Conservation (phyloP, 2,888 invertebrate genomes). For the Metacarcinus magister region DNA sequence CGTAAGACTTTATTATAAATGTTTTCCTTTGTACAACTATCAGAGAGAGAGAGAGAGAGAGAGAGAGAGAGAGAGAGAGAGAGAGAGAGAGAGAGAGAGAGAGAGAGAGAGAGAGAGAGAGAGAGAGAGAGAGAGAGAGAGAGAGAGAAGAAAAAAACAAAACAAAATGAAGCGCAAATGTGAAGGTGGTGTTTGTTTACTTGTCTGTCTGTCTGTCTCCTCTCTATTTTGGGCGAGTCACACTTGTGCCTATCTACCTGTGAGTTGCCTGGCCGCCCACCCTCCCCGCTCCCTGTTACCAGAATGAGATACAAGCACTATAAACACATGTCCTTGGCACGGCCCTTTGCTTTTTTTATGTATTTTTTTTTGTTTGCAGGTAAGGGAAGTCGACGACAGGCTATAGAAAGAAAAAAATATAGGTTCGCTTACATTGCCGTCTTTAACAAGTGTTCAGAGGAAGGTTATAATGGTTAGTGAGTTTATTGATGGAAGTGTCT, state of each 20-base stretch:
- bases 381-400: too few species aligned
- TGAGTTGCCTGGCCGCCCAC: background rate
- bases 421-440: too few species aligned
- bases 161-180: background rate
- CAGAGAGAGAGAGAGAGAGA: background rate
- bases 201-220: constrained; percentile 9
- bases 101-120: background rate
- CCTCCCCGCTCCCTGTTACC: background rate
- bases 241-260: constrained; percentile 9
- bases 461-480: too few species aligned
- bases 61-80: constrained; percentile 11
- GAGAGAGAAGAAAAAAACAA: background rate
- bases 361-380: too few species aligned
- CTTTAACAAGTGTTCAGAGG: too few species aligned
- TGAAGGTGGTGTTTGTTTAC: background rate
- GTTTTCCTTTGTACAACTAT: background rate
- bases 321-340: background rate
- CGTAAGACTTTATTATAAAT: background rate
- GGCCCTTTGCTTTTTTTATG: background rate
- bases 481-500: too few species aligned
- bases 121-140: background rate
- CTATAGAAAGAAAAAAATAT: too few species aligned
- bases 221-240: background rate
- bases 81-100: constrained; percentile 27
- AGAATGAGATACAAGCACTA: background rate